phyloP scores from a whole-genome alignment of 2,888 invertebrate species.

The Andrena bucephala region DNA sequence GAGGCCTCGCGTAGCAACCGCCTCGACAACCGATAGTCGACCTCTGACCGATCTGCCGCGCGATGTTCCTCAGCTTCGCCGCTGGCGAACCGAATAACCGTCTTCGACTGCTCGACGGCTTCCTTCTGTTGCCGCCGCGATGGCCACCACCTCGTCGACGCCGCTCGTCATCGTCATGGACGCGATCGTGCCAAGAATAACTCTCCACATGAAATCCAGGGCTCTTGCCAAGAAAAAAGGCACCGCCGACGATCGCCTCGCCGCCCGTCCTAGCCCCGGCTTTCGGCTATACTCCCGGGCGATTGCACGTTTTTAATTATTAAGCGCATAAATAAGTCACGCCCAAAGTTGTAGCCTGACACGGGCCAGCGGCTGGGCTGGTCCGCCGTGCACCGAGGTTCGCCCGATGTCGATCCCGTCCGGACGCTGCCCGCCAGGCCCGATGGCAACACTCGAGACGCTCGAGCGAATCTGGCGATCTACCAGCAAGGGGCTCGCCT shows the following conservation, averaged over 20 bases:
- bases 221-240: constrained; percentile 84
- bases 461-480: constrained; percentile 46
- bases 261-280: not conserved
- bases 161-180: constrained; percentile 71
- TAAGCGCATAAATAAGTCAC: not conserved
- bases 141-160: constrained; percentile 52
- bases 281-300: not conserved
- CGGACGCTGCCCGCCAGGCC: not conserved
- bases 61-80: constrained; percentile 55
- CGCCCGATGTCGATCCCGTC: not conserved
- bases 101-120: constrained; percentile 33
- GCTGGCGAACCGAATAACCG: constrained; percentile 72
- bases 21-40: constrained; percentile 11
- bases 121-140: constrained; percentile 28
- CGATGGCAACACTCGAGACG: constrained; percentile 35
- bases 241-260: not conserved
- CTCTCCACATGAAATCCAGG: constrained; percentile 79
- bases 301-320: not conserved
- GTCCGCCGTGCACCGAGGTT: not conserved
- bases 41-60: constrained; percentile 27
- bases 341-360: too few species aligned
- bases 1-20: not conserved
- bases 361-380: too few species aligned
- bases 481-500: constrained; percentile 45
- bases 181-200: constrained; percentile 76